Base-by-base conservation (phyloP, 2,797 vertebrate genomes). In the Neopelma chrysocephalum region DNA sequence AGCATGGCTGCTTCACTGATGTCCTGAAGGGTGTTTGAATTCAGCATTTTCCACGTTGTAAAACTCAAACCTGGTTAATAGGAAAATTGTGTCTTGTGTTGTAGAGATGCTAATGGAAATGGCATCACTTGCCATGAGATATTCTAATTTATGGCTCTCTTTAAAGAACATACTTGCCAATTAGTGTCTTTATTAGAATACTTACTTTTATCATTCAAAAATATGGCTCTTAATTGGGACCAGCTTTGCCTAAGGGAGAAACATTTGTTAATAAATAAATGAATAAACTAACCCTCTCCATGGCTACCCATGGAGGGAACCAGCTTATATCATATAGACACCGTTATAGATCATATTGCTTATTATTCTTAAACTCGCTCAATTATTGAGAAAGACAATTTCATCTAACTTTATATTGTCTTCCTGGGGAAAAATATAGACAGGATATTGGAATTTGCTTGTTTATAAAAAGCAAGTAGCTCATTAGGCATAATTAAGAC, bases 401-500 rank as follows among this genome's bases (percentile, higher is more conserved):
- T 87, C 77, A 60, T 85, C 75, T 76, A 79, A 89, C 31, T 71
- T 89, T 93, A 71, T 61, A 50, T 84, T 82, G 38, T 90, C 96
- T 96, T 95, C 79, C 92, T 95, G 70, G 77, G 87, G 80, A 87
- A 97, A 97, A 84, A 32, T 70, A 36, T 42, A 93, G 75, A 70
- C 64, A 87, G 73, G 93, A 86, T 82, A 69, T 87, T 79, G 82
- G 94, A 95, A 91, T 84, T 78, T 91, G 32, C 87, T 96, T 97
- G 88, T 96, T 97, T 97, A 76, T 96, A 96, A 93, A 94, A 84
- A 38, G 77, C 82, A 97, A 97, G 69, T 89, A 93, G 87, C 89
- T 97, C 96, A 97, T 97, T 97, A 97, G 68, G 56, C 76, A 93
- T 95, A 96, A 97, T 97, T 98, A 97, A 97, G 87, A 93, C 61